Percentiles rank a stretch among this genome's conserved stretches.
Conservation (phyloP, 2,888 invertebrate genomes). For the Temnothorax rugatulus region DNA sequence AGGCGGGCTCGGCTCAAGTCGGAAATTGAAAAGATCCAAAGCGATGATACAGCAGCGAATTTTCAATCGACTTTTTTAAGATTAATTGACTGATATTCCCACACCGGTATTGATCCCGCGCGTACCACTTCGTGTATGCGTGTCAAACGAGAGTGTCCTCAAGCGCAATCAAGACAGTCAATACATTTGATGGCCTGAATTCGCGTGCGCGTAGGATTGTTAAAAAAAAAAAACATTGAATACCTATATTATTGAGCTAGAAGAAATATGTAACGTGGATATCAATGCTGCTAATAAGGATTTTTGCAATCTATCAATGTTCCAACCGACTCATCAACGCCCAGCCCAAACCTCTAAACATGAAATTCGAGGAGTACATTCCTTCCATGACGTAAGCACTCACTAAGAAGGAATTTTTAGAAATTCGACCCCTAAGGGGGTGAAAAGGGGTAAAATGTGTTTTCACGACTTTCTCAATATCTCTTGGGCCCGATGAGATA, state of each 20-base stretch:
- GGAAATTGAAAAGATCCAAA: slow-evolving; percentile 72
- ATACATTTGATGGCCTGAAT: slow-evolving; percentile 53
- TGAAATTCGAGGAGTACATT: too few relatives aligned
- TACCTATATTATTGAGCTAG: slow-evolving; percentile 17
- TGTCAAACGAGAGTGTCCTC: slow-evolving; percentile 46
- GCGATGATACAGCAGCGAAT: slow-evolving; percentile 62
- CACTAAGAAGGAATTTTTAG: too few relatives aligned
- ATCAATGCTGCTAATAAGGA: background rate
- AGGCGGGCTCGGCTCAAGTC: slow-evolving; percentile 57
- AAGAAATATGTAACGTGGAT: slow-evolving; percentile 3
- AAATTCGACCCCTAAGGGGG: too few relatives aligned
- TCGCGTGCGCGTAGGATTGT: slow-evolving; percentile 22
- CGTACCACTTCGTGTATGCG: slow-evolving; percentile 47
- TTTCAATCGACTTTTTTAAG: slow-evolving; percentile 69
- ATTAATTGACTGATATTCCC: slow-evolving; percentile 72
- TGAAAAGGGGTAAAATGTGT: too few relatives aligned
- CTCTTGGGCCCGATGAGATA: too few relatives aligned
- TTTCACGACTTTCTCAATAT: too few relatives aligned
- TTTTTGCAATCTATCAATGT: too few relatives aligned
- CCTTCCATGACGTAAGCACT: too few relatives aligned
- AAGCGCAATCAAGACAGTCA: slow-evolving; percentile 45
- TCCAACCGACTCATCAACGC: too few relatives aligned
- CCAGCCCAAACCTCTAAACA: too few relatives aligned
- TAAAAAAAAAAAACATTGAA: slow-evolving; percentile 31
- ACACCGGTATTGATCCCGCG: slow-evolving; percentile 55